phyloP scores from a whole-genome alignment of 2,113 vertebrate genomes.

The Tychaedon coryphoeus region DNA sequence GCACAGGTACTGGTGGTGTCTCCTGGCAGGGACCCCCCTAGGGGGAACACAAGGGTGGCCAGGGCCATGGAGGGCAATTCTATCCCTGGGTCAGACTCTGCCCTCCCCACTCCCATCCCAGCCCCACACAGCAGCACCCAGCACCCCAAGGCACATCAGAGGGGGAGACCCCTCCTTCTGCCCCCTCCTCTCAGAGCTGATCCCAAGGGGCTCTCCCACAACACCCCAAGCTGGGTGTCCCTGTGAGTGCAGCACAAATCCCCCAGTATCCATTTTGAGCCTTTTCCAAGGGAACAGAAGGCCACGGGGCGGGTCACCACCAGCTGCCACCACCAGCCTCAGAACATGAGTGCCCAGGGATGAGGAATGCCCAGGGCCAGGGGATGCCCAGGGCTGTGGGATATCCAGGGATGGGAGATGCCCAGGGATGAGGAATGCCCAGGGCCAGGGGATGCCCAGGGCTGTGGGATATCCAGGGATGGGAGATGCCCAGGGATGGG shows the following conservation, averaged over 20 bases:
- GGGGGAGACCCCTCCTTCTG: not conserved
- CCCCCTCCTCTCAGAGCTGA: not conserved
- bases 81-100: not conserved
- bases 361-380: fast-evolving
- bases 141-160: fast-evolving
- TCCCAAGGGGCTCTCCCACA: not conserved
- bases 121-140: not conserved
- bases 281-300: not conserved
- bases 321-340: not conserved
- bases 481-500: fast-evolving
- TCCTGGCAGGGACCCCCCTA: not conserved
- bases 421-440: not conserved
- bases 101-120: not conserved
- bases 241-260: not conserved
- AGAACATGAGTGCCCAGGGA: not conserved
- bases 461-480: fast-evolving
- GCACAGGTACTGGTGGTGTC: fast-evolving
- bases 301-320: too few species aligned
- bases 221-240: not conserved
- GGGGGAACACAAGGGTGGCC: fast-evolving
- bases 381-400: fast-evolving
- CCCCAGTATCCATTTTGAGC: fast-evolving
- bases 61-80: not conserved
- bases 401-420: too few species aligned
- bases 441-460: not conserved